Evolutionary conservation across 2,113 vertebrate species (phyloP).

Genomic region (Ictalurus punctatus): DNA sequence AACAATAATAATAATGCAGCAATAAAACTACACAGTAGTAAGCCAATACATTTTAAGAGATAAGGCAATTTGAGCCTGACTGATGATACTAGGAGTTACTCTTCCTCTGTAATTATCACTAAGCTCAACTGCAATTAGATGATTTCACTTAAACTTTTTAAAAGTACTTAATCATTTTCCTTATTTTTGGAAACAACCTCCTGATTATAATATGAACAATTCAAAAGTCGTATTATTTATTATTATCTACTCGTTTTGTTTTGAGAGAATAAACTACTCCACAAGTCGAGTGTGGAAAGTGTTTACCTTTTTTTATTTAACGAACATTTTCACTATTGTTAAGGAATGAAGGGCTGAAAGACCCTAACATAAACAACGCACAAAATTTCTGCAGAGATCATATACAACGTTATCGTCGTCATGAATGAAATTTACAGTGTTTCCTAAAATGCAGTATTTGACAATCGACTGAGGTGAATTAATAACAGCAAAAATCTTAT

Average conservation of each 20-base stretch:
- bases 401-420: constrained; percentile 52
- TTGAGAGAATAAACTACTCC: not conserved
- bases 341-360: constrained; percentile 51
- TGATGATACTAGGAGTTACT: constrained; percentile 56
- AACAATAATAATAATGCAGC: constrained; percentile 51
- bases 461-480: constrained; percentile 53
- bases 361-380: constrained; percentile 63
- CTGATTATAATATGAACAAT: constrained; percentile 59
- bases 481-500: constrained; percentile 53
- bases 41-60: constrained; percentile 69
- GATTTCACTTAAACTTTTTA: constrained; percentile 53
- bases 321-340: constrained; percentile 41
- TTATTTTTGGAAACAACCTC: constrained; percentile 46
- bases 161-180: constrained; percentile 41
- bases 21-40: constrained; percentile 82
- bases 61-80: constrained; percentile 62
- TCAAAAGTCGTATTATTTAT: constrained; percentile 7
- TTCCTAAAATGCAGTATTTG: constrained; percentile 61
- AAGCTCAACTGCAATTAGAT: constrained; percentile 57
- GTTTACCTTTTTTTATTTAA: constrained; percentile 45
- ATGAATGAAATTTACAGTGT: constrained; percentile 69
- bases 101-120: constrained; percentile 61
- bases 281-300: constrained; percentile 40
- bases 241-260: not conserved
- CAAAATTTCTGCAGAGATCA: constrained; percentile 66